These are phyloP conservation scores for Psittacara wagleri DNA, from an alignment of 2,113 vertebrate species.

Conservation along the genomic window DNA sequence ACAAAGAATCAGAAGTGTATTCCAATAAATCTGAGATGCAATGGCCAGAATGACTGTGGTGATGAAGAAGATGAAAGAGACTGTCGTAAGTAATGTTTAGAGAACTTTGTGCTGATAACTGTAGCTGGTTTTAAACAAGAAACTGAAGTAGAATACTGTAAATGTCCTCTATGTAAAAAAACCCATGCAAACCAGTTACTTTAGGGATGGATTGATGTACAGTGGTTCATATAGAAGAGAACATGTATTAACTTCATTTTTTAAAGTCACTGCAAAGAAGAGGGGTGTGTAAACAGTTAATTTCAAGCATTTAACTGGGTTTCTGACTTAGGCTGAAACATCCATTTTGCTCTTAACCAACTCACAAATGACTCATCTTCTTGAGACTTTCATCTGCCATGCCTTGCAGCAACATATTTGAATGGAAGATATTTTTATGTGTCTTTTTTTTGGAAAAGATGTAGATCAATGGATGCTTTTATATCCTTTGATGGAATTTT, in stretches of 20 bases:
- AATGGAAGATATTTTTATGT: neutral
- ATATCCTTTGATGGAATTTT: neutral
- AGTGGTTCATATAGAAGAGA: neutral
- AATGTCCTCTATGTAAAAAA: neutral
- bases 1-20: constrained; percentile 94
- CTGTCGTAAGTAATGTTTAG: constrained; percentile 87
- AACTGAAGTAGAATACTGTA: neutral
- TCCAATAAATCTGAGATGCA: constrained; percentile 93
- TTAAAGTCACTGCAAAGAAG: neutral
- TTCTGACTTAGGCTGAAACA: neutral
- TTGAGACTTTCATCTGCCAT: constrained; percentile 16
- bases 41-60: constrained; percentile 95
- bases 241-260: neutral
- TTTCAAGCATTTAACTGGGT: neutral
- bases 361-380: neutral
- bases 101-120: neutral
- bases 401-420: neutral
- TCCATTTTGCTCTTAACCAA: neutral
- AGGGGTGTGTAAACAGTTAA: neutral
- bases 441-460: neutral
- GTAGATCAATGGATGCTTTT: neutral
- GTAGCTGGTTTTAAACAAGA: neutral
- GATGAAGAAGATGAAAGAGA: constrained; percentile 95
- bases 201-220: neutral
- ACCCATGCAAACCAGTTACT: neutral